Conservation (phyloP, 2,113 vertebrate genomes). For the Epinephelus fuscoguttatus region DNA sequence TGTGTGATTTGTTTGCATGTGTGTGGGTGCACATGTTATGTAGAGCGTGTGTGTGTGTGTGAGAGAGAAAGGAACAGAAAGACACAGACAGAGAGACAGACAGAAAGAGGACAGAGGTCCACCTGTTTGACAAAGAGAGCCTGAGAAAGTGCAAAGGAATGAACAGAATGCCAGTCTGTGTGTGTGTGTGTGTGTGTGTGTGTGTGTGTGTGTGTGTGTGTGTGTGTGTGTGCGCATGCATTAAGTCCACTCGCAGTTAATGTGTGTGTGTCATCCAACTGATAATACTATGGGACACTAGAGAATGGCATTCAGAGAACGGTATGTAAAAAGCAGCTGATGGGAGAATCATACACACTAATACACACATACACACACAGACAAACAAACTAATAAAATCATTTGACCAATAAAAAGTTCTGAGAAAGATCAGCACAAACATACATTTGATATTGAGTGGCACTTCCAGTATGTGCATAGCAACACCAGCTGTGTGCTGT, state of each 20-base stretch:
- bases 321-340: slow-evolving; percentile 75
- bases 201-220: slow-evolving; percentile 32
- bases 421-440: slow-evolving; percentile 20
- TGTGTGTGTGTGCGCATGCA: not conserved
- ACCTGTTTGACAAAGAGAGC: slow-evolving; percentile 85
- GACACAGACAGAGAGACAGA: slow-evolving; percentile 31
- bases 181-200: slow-evolving; percentile 40
- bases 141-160: slow-evolving; percentile 84
- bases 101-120: slow-evolving; percentile 67
- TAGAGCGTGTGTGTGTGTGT: slow-evolving; percentile 4
- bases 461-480: slow-evolving; percentile 21
- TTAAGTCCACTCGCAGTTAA: slow-evolving; percentile 37
- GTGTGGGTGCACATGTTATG: slow-evolving; percentile 23
- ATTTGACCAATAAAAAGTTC: slow-evolving; percentile 52
- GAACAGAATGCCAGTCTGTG: slow-evolving; percentile 72
- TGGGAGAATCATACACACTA: slow-evolving; percentile 29
- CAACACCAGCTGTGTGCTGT: slow-evolving; percentile 30
- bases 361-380: slow-evolving; percentile 23
- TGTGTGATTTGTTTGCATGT: slow-evolving; percentile 16
- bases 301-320: slow-evolving; percentile 69
- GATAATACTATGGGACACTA: slow-evolving; percentile 61
- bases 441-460: slow-evolving; percentile 20
- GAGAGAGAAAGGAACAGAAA: slow-evolving; percentile 38
- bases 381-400: slow-evolving; percentile 55
- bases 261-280: slow-evolving; percentile 56